Percentiles rank a stretch among this genome's conserved stretches.
phyloP scores from a whole-genome alignment of 2,113 vertebrate genomes.

The Donacobius atricapilla region DNA sequence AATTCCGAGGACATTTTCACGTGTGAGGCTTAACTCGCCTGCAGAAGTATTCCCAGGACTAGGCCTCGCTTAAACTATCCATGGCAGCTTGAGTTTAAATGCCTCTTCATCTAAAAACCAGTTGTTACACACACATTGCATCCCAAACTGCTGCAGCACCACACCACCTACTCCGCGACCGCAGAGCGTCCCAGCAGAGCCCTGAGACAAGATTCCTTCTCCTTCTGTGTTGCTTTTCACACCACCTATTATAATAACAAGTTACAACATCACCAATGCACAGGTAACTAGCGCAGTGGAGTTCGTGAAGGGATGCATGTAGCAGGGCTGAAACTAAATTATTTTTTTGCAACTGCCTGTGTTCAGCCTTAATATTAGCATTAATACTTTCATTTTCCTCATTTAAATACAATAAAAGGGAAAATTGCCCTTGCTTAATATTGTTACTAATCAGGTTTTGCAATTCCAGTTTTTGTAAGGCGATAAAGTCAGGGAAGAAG shows the following conservation, averaged over 20 bases:
- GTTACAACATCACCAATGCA: not conserved
- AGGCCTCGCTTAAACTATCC: not conserved
- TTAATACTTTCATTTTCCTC: not conserved
- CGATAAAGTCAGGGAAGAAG: not conserved
- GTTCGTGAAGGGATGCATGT: not conserved
- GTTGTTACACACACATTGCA: not conserved
- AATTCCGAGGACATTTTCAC: not conserved
- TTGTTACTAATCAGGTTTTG: not conserved
- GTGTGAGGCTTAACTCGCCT: not conserved
- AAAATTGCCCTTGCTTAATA: not conserved
- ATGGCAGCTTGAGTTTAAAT: not conserved
- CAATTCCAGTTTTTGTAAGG: not conserved
- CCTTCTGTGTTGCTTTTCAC: not conserved
- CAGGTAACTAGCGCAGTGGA: not conserved
- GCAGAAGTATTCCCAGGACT: not conserved
- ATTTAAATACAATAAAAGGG: slow-evolving; percentile 8
- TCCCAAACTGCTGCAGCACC: not conserved
- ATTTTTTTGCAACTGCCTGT: not conserved
- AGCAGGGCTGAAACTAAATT: not conserved
- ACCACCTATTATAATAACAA: not conserved
- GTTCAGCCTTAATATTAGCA: not conserved
- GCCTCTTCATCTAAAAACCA: not conserved
- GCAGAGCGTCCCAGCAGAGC: not conserved
- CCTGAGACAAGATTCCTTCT: not conserved
- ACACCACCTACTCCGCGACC: not conserved